Evolutionary conservation across 2,113 vertebrate genomes (phyloP).

Genomic region (Solea senegalensis): DNA sequence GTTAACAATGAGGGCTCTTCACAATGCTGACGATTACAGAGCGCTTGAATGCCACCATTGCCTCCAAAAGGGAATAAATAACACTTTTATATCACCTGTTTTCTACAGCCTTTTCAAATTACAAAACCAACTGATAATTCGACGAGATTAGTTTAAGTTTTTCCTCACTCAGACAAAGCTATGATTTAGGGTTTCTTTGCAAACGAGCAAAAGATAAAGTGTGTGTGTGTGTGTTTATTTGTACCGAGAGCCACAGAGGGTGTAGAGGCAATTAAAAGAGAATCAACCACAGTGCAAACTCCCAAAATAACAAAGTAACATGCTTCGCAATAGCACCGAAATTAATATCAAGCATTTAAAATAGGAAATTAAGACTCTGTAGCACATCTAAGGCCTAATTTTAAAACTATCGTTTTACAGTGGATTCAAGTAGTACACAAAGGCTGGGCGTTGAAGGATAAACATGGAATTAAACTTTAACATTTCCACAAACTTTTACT

Average conservation of each 20-base stretch:
- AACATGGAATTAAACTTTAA: neutral
- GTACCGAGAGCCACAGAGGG: no score
- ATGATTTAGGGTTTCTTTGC: neutral
- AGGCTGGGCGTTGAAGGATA: neutral
- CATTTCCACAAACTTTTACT: slow-evolving; percentile 28
- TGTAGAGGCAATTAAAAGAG: no score
- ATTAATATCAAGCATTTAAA: neutral
- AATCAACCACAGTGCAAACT: no score
- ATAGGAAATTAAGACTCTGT: neutral
- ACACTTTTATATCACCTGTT: neutral
- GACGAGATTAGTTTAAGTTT: neutral
- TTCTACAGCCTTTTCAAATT: slow-evolving; percentile 7
- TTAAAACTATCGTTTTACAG: no score
- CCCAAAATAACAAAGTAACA: neutral
- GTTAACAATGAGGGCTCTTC: slow-evolving; percentile 47
- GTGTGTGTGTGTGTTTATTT: no score
- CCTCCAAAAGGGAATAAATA: slow-evolving; percentile 12
- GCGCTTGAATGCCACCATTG: neutral
- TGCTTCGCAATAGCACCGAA: neutral
- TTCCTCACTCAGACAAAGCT: neutral
- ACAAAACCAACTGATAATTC: slow-evolving; percentile 1
- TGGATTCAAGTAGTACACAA: neutral
- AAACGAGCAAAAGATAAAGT: neutral
- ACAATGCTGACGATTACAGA: slow-evolving; percentile 7
- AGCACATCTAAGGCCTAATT: no score